Base-by-base conservation (phyloP, 2,113 vertebrate species). In the Pangasianodon gigas region DNA sequence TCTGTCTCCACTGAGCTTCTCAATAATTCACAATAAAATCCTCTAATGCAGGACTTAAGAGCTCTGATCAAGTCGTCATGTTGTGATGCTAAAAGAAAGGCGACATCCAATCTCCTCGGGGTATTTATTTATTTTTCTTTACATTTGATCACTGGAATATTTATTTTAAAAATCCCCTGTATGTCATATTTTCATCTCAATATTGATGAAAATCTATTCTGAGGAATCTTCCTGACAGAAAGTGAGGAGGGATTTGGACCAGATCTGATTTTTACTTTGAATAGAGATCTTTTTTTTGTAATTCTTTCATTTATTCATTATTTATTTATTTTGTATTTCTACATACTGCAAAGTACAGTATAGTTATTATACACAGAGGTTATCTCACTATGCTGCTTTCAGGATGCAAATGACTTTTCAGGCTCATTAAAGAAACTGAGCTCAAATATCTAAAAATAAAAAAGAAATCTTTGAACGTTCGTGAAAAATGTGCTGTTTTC, bases 1-100 rank as follows among this genome's bases (percentile, higher is more conserved):
- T 14, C 44, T 58, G 44, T 41, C 60, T 67, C 41, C 41, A 41
- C 62, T 6, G 11, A 84, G 65, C 62, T 83, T 26, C 4, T 69
- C 62, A 56, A 71, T 88, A 88, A 83, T 71, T 44, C 19, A 88
- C 65, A 54, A 29, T 74, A 56, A 84, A 71, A 58, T 51, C 84
- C 26, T 67, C 46, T 65, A 85, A 67, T 67, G 62, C 84, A 18
- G 16, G 14, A 52, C 32, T 44, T 7, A 62, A 82, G 58, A 29
- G 24, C 46, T 51, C 74, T 21, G 44, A 32, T 65, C 54, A 81
- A 41, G 29, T 48, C 6, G 37, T 52, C 41, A 67, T 81, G 16
- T 26, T 41, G 24, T 14, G 24, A 44, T 16, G 58, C 3, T 44
- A 18, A 29, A 48, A 85, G 41, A 84, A 84, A 58, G 1, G 44